Percentiles rank a stretch among this genome's conserved stretches.
phyloP scores from a whole-genome alignment of 2,888 invertebrate species.

The Autographa pulchrina region DNA sequence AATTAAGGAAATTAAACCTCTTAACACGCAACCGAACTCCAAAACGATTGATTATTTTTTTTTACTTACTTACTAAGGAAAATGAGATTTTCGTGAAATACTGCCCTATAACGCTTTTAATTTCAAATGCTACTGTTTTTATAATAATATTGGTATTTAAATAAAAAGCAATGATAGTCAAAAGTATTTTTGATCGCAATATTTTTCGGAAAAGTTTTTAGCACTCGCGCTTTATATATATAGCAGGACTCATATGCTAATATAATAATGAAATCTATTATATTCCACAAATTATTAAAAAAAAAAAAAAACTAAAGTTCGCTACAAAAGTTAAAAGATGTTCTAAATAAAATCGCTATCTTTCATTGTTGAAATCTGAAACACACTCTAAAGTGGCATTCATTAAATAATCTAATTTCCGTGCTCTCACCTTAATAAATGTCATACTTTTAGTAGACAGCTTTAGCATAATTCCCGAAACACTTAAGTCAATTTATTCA shows the following conservation, averaged over 20 bases:
- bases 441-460: constrained; percentile 74
- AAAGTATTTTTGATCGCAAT: background rate
- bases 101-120: constrained; percentile 7
- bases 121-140: background rate
- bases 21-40: constrained; percentile 15
- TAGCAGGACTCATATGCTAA: too few species aligned
- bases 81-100: constrained; percentile 12
- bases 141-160: background rate
- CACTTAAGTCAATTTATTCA: constrained; percentile 78
- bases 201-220: too few species aligned
- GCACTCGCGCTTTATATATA: too few species aligned
- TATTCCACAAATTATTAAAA: too few species aligned
- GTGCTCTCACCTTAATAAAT: constrained; percentile 75
- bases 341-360: background rate
- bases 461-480: constrained; percentile 78
- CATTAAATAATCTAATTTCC: constrained; percentile 48
- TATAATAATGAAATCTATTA: too few species aligned
- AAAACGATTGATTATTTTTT: constrained; percentile 22
- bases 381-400: constrained; percentile 13
- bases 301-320: background rate
- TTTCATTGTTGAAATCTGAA: background rate
- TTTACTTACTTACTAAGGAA: constrained; percentile 1
- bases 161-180: background rate
- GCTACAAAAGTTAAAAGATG: background rate
- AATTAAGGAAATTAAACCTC: constrained; percentile 36